Percentiles rank a stretch among this genome's conserved stretches.
Conservation (phyloP, 2,113 vertebrate species). For the Upupa epops region DNA sequence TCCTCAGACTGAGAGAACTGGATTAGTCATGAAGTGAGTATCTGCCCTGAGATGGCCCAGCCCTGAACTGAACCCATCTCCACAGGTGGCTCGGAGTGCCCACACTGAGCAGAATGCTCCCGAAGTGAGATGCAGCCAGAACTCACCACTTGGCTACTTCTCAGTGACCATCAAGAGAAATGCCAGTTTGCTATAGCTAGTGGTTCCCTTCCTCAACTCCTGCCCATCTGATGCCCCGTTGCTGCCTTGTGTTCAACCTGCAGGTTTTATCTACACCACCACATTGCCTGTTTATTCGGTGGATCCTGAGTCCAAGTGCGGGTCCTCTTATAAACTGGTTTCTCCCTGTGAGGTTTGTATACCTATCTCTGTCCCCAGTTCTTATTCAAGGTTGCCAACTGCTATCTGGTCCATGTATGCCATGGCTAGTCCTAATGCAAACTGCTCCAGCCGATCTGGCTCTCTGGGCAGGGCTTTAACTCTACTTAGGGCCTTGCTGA, state of each 20-base stretch:
- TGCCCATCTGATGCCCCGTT: neutral
- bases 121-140: neutral
- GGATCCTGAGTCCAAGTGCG: neutral
- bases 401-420: neutral
- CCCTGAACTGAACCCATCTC: neutral
- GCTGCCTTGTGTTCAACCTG: neutral
- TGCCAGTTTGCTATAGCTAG: fast-evolving
- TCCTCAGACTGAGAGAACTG: neutral
- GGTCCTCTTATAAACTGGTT: neutral
- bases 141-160: neutral
- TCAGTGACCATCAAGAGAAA: neutral
- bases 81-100: neutral
- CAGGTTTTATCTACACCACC: neutral
- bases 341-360: neutral
- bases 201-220: neutral
- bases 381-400: neutral
- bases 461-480: neutral
- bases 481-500: neutral
- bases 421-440: neutral
- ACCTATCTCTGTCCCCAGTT: neutral
- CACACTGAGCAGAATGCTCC: neutral
- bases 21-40: neutral
- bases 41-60: neutral
- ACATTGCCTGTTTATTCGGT: neutral
- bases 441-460: neutral